Evolutionary conservation across 2,113 vertebrate species (phyloP), one percentile per base, ranked within the genome.

Genomic region (Pollachius pollachius): DNA sequence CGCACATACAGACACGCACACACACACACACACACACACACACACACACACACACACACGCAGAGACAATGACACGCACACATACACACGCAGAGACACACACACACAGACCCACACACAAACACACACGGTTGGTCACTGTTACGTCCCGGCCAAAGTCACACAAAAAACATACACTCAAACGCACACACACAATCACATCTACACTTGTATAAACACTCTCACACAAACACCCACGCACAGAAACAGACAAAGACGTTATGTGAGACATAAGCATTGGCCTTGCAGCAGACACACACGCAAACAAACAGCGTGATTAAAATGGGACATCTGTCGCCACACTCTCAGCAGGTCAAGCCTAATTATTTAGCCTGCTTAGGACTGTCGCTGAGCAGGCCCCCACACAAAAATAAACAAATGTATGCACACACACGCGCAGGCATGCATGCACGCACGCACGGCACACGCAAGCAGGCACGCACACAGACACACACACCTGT

Each of bases 381-480:
- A 67, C 68, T 54, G 65, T 66, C 59, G 41, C 62, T 81, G 68
- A 75, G 37, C 72, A 80, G 70, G 64, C 69, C 74, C 59, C 63
- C 34, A 19, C 66, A 68, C 16, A 72, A 70, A 71, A 21, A 64
- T 64, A 78, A 75, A 71, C 59, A 77, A 34, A 52, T 58, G 23
- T 57, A 66, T 37, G 30, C 48, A 57, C 25, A 25, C 34, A 54
- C 41, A 52, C 58, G 52, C 23, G 15, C 69, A 56, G 37, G n/a
- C 17, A 64, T 16, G 15, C 60, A 18, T 16, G 13, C 57, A 69
- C 16, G 34, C 37, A 52, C 41, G 1, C 52, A 67, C 65, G 5
- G 2, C 3, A 30, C 3, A 30, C 30, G 5, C 30, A 57, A 18
- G n/a, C 15, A 23, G 8, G 64, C 12, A 67, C 27, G 41, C 56